Percentiles rank a stretch among this genome's conserved stretches.
Evolutionary conservation across 2,113 vertebrate species (phyloP).

Genomic region (Phalacrocorax brasilianus): DNA sequence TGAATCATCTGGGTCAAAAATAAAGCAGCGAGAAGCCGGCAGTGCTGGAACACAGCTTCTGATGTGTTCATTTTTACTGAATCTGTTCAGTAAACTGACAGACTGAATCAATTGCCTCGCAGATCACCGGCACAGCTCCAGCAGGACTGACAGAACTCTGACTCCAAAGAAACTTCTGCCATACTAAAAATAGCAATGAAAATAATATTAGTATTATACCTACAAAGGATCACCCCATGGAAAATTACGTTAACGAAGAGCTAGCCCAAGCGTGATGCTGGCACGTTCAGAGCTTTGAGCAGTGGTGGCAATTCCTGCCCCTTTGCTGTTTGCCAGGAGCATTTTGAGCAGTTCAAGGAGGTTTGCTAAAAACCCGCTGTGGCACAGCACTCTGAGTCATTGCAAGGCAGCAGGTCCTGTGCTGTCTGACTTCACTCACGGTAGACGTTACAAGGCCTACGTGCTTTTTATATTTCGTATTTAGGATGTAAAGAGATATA

Average conservation of each 20-base stretch:
- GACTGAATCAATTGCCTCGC: background rate
- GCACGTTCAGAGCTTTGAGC: accelerated
- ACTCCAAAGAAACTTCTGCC: background rate
- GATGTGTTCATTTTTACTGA: background rate
- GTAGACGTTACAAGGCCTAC: background rate
- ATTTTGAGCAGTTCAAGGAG: background rate
- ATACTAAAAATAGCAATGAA: background rate
- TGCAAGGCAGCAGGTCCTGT: background rate
- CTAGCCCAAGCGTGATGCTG: accelerated
- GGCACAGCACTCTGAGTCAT: accelerated
- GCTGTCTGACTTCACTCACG: background rate
- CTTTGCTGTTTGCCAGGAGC: background rate
- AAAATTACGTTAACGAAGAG: background rate
- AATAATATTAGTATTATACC: background rate
- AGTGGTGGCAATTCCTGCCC: background rate
- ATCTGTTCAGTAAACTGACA: background rate
- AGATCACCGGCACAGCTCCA: background rate
- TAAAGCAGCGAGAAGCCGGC: accelerated
- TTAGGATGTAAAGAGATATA: background rate
- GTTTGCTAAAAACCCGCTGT: accelerated
- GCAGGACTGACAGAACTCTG: background rate
- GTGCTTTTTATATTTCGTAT: background rate
- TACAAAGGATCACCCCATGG: accelerated
- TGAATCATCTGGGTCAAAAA: background rate
- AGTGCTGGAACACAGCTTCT: background rate